Evolutionary conservation across 2,113 vertebrate genomes (phyloP), one percentile per base, ranked within the genome.

Genomic region (Amia ocellicauda): DNA sequence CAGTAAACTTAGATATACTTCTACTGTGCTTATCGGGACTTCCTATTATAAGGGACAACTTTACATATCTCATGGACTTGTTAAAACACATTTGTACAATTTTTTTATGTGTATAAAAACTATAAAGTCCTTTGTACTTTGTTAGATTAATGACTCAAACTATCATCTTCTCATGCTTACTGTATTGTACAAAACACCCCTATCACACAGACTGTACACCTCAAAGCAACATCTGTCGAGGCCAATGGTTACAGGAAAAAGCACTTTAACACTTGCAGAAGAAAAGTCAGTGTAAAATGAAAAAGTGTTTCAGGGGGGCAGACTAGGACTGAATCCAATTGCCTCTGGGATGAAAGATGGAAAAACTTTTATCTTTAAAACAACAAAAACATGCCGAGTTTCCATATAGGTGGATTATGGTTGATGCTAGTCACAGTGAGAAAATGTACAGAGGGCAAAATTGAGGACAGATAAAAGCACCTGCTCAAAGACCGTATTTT

Each of bases 141-240:
- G 16, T 52, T 4, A 52, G 50, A 52, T 19, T 10, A 52, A 20
- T 22, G 19, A 22, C 50, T 52, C 50, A 19, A 22, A 22, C 50
- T 52, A 22, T 4, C n/a, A 19, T 22, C 50, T 22, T 19, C 9
- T 22, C 13, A 14, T 26, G 8, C 23, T 26, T 11, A 5, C 22
- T 11, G 19, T 24, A 53, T 11, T 53, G 9, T 7, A 3, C 8
- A 26, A 54, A 26, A 54, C 16, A 26, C 51, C 51, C 23, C 24
- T 10, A 54, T 54, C 23, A 26, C 7, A 26, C 24, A 31, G 52
- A 43, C 56, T 22, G 29, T 9, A 47, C 16, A 28, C 23, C 23
- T 28, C 5, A 63, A 26, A 64, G 52, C 41, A 20, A 28, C 41
- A 47, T 60, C 58, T 60, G 40, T 45, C 10, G 24, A 23, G n/a